Conservation (phyloP, 2,888 invertebrate species). For the Mythimna loreyi region DNA sequence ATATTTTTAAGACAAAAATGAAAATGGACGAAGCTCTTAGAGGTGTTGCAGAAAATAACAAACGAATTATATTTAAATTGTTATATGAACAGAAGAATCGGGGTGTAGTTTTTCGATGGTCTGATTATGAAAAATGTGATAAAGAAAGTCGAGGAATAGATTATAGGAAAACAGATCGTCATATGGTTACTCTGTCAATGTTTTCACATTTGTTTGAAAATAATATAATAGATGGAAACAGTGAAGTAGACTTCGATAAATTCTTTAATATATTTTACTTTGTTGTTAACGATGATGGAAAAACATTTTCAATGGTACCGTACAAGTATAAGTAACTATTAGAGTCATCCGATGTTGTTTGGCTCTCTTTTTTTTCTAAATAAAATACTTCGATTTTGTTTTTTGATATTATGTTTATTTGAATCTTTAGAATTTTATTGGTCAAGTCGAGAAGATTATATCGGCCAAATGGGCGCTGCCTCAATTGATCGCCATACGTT, state of each 20-base stretch:
- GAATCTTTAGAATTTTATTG: too few relatives aligned
- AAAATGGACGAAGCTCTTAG: slow-evolving; percentile 2
- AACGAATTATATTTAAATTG: neutral
- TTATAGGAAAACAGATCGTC: neutral
- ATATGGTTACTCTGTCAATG: neutral
- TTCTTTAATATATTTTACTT: neutral
- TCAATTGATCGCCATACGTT: too few relatives aligned
- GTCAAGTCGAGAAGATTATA: too few relatives aligned
- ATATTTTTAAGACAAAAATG: slow-evolving; percentile 17
- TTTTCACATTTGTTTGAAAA: neutral
- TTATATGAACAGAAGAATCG: neutral
- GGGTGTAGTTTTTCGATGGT: neutral
- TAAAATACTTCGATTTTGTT: too few relatives aligned
- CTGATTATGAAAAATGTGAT: neutral
- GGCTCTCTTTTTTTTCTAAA: too few relatives aligned
- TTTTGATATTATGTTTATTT: too few relatives aligned
- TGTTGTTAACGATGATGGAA: neutral
- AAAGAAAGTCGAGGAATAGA: neutral
- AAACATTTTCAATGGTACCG: neutral
- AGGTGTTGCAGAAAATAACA: neutral
- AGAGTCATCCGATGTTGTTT: too few relatives aligned
- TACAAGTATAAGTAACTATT: neutral
- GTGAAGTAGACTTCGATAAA: neutral
- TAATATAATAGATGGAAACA: neutral
- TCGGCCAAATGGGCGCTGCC: too few relatives aligned